Base-by-base conservation (phyloP, 2,797 vertebrate species). In the Peromyscus nudipes region DNA sequence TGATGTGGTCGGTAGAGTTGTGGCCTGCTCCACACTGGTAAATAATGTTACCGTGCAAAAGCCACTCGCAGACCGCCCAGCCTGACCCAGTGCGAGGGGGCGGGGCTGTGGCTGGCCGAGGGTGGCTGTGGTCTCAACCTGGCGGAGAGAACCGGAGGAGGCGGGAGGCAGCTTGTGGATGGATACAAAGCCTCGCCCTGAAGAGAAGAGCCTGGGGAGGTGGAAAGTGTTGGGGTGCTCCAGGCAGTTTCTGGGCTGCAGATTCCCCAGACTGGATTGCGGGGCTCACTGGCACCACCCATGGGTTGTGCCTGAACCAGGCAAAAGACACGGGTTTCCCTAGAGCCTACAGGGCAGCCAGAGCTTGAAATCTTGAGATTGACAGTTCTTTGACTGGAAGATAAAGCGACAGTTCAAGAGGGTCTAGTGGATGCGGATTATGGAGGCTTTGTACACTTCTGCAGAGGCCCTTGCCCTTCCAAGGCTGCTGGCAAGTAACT, bases 331-430 rank as follows among this genome's bases (percentile, higher is more conserved):
- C 75, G 55, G 96, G 86, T 85, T 93, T 91, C 87, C 64, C 64
- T 80, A 12, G 73, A 88, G 91, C 89, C 88, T 85, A n/a, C 62
- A 73, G 96, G 89, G 93, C 91, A 94, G 96, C 86, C 92, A 0
- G 86, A 6, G 97, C 95, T 88, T 91, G 83, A 83, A 67, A 86
- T 96, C 96, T 95, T 17, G 94, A 98, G 97, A 95, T 43, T 93
- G 97, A 84, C 91, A 71, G 96, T 89, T 95, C 97, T 97, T 96
- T 97, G 94, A 95, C 92, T 92, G 94, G 89, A 75, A 97, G 93
- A 98, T 65, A 92, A 96, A 98, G 96, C 95, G 4, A 73, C 62
- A 79, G 96, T 98, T 97, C 95, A 96, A 98, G 98, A 98, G 97
- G 96, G 97, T 92, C 80, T 94, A 60, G 96, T 93, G 49, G 96